Conservation (phyloP, 2,797 vertebrate genomes). For the Hafferia zeledoni region DNA sequence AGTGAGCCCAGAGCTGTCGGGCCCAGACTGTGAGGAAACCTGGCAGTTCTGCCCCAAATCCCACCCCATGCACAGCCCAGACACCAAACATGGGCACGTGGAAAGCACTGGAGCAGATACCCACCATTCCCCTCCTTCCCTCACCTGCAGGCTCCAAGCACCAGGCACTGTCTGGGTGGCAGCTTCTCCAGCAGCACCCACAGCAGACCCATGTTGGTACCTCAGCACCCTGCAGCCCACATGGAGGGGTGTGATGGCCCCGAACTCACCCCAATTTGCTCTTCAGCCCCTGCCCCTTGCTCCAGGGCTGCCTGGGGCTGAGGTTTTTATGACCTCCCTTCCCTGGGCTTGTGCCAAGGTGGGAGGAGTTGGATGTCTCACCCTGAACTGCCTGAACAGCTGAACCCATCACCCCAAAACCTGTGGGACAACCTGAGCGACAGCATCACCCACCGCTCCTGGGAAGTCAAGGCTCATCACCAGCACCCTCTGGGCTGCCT, state of each 20-base stretch:
- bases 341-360: not conserved
- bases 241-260: accelerated
- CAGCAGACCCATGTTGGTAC: accelerated
- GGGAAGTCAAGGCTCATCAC: not conserved
- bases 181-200: not conserved
- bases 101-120: not conserved
- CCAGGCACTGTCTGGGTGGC: too few species aligned
- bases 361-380: not conserved
- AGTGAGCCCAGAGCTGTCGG: not conserved
- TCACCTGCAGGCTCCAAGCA: too few species aligned
- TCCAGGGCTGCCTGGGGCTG: not conserved
- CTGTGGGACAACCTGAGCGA: not conserved
- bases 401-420: not conserved
- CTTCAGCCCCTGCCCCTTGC: not conserved
- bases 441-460: not conserved
- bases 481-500: slow-evolving; percentile 4
- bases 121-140: not conserved
- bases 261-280: too few species aligned
- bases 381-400: not conserved
- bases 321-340: not conserved
- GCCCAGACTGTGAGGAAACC: not conserved
- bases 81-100: accelerated
- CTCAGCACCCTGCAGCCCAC: not conserved
- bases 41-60: not conserved
- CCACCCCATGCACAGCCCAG: not conserved